Percentiles rank a stretch among this genome's conserved stretches.
Evolutionary conservation across 2,888 invertebrate genomes (phyloP).

Genomic region (Penaeus monodon): DNA sequence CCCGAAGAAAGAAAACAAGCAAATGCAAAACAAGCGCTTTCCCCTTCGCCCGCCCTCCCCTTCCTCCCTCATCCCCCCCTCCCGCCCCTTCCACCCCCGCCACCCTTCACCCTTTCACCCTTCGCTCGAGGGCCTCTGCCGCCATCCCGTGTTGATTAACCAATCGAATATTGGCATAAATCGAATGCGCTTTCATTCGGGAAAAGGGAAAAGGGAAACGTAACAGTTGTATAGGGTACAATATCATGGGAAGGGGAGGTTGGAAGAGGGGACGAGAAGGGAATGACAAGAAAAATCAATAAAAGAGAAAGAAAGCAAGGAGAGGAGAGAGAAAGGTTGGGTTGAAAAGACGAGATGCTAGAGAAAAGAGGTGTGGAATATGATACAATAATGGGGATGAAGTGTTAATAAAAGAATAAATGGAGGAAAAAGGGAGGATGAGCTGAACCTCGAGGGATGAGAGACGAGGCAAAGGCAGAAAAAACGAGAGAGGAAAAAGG

Average conservation of each 20-base stretch:
- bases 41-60: too few species aligned
- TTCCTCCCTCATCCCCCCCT: neutral
- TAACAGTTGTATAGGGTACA: too few species aligned
- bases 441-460: too few species aligned
- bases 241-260: neutral
- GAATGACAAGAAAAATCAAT: too few species aligned
- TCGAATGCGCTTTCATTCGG: neutral
- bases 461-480: too few species aligned
- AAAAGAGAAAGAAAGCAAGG: neutral
- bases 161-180: neutral
- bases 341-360: neutral
- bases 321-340: neutral
- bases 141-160: neutral
- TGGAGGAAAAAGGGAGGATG: too few species aligned
- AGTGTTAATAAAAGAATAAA: neutral
- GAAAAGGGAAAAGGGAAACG: neutral
- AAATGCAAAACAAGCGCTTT: too few species aligned
- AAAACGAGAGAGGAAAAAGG: too few species aligned
- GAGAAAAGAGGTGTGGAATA: neutral
- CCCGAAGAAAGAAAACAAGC: too few species aligned
- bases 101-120: neutral
- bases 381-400: neutral
- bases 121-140: neutral
- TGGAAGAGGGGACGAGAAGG: conserved; percentile 9
- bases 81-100: neutral